Conservation (phyloP, 2,113 vertebrate species). For the Heterotis niloticus region DNA sequence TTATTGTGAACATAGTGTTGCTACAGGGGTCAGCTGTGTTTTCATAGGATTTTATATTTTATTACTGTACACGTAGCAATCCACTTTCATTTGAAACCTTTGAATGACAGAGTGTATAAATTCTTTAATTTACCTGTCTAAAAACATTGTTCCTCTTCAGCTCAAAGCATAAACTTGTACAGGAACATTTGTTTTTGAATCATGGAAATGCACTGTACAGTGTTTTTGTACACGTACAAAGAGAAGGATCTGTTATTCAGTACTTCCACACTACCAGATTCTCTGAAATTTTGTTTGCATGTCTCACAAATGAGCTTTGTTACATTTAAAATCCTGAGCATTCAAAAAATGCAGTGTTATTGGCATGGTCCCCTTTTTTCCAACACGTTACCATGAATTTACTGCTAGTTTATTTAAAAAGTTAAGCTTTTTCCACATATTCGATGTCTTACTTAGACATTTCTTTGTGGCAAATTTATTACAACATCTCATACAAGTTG, state of each 20-base stretch:
- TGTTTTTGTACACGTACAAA: conserved; percentile 5
- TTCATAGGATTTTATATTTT: conserved; percentile 25
- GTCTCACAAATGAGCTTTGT: not conserved
- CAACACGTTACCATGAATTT: too few relatives aligned
- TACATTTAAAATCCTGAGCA: not conserved
- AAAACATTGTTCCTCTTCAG: not conserved
- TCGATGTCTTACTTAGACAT: too few relatives aligned
- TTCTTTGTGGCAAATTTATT: too few relatives aligned
- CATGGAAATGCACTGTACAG: conserved; percentile 10
- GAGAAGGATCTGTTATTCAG: not conserved
- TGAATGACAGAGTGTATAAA: conserved; percentile 3
- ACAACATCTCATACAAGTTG: too few relatives aligned
- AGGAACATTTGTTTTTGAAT: conserved; percentile 12
- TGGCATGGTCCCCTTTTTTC: not conserved
- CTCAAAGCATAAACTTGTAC: conserved; percentile 14
- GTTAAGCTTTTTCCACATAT: too few relatives aligned
- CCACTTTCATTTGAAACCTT: conserved; percentile 4
- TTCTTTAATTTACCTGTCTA: not conserved
- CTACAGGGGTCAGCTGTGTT: conserved; percentile 10
- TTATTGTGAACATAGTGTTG: conserved; percentile 14
- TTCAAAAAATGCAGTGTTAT: conserved; percentile 8
- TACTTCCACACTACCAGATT: conserved; percentile 4
- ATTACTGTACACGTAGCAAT: conserved; percentile 16
- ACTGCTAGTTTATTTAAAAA: too few relatives aligned
- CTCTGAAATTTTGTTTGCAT: not conserved